phyloP scores from a whole-genome alignment of 2,797 vertebrate species.

The Thalassophryne amazonica region DNA sequence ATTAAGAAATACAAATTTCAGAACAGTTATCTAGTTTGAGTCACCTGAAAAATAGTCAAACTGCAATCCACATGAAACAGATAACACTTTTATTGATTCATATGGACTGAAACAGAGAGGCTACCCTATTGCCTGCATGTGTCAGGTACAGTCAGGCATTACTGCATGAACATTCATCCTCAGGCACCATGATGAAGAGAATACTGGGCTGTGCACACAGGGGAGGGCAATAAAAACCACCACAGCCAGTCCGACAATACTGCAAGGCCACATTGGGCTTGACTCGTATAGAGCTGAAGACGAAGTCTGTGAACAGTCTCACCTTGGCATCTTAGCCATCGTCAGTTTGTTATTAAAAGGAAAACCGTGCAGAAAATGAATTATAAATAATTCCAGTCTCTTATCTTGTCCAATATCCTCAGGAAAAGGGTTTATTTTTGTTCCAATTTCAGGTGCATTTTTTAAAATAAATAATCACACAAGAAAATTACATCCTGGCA shows the following conservation, averaged over 20 bases:
- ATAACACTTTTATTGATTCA: constrained; percentile 79
- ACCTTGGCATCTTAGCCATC: constrained; percentile 25
- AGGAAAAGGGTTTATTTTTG: constrained; percentile 50
- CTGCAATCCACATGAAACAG: constrained; percentile 57
- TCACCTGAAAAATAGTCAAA: constrained; percentile 28
- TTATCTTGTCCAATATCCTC: constrained; percentile 37
- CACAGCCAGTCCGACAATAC: constrained; percentile 74
- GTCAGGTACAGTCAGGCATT: constrained; percentile 58
- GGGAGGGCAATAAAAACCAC: constrained; percentile 61
- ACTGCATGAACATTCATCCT: constrained; percentile 61
- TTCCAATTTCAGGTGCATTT: constrained; percentile 54
- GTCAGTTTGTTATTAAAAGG: constrained; percentile 47
- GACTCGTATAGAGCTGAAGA: constrained; percentile 54
- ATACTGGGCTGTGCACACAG: constrained; percentile 79
- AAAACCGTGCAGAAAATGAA: constrained; percentile 67
- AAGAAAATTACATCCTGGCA: constrained; percentile 52
- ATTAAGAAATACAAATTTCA: constrained; percentile 6
- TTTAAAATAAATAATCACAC: constrained; percentile 80
- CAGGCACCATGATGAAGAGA: constrained; percentile 79
- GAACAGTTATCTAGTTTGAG: neutral
- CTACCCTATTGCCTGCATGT: constrained; percentile 49
- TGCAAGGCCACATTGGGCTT: constrained; percentile 74
- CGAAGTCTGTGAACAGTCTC: constrained; percentile 49
- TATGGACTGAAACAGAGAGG: constrained; percentile 56
- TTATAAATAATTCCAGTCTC: constrained; percentile 58